Evolutionary conservation across 2,113 vertebrate genomes (phyloP).

Genomic region (Cynocephalus volans): DNA sequence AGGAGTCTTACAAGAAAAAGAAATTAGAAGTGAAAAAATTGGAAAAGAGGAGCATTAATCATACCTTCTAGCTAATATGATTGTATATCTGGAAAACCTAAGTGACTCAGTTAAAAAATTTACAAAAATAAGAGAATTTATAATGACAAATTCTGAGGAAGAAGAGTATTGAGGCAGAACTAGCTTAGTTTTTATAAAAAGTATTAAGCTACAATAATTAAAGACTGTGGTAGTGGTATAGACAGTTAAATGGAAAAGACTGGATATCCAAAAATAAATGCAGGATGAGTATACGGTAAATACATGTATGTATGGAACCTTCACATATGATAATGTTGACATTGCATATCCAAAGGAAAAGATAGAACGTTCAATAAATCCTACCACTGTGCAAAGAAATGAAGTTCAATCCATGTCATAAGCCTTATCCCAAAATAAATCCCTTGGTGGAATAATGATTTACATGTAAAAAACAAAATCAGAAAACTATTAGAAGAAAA

Average conservation of each 20-base stretch:
- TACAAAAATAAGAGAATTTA: background rate
- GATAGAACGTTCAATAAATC: background rate
- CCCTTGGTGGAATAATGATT: background rate
- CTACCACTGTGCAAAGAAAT: background rate
- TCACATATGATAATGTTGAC: background rate
- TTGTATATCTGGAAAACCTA: background rate
- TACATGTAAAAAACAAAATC: conserved; percentile 24
- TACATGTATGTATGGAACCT: background rate
- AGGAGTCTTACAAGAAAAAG: background rate
- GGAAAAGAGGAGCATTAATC: background rate
- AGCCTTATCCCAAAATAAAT: background rate
- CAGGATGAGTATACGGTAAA: background rate
- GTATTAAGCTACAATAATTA: background rate
- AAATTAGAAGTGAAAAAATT: background rate
- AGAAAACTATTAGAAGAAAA: background rate
- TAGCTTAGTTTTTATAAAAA: conserved; percentile 3
- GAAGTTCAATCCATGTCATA: background rate
- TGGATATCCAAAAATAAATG: background rate
- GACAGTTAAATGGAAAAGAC: conserved; percentile 18
- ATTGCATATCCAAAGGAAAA: background rate
- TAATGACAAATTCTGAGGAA: background rate
- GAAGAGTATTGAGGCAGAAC: background rate
- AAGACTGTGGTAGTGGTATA: background rate
- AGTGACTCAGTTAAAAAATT: background rate
- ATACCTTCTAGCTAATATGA: background rate